Evolutionary conservation across 2,113 vertebrate genomes (phyloP).

Genomic region (Chinchilla lanigera): DNA sequence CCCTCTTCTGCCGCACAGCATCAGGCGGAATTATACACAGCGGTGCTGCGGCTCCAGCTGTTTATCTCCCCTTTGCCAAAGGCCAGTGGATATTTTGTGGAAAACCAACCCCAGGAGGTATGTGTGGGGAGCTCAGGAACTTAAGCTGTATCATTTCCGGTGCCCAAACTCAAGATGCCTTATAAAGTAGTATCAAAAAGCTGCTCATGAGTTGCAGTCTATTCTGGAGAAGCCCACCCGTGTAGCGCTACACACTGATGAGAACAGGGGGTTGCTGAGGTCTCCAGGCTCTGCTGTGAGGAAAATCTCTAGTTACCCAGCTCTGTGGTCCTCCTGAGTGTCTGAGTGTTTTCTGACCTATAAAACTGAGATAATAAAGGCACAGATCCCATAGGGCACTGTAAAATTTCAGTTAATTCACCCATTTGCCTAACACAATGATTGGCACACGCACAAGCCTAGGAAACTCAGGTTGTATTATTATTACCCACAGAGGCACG

Average conservation of each 20-base stretch:
- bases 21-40: neutral
- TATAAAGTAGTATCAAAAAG: neutral
- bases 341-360: neutral
- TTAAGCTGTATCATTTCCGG: conserved; percentile 24
- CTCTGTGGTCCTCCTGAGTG: neutral
- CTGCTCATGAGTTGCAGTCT: neutral
- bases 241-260: neutral
- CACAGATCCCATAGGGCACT: neutral
- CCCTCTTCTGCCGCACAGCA: neutral
- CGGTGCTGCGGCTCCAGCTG: neutral
- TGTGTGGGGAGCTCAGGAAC: neutral
- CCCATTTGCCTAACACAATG: neutral
- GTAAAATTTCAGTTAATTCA: conserved; percentile 12
- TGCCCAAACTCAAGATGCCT: neutral
- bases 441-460: neutral
- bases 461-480: neutral
- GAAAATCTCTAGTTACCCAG: neutral
- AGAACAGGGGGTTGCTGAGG: neutral
- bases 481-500: neutral
- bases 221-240: neutral
- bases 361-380: neutral
- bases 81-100: neutral
- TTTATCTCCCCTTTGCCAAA: conserved; percentile 34
- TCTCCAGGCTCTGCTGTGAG: neutral
- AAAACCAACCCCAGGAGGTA: neutral